Percentiles rank a stretch among this genome's conserved stretches.
Evolutionary conservation across 1,140 invertebrate species (phyloP).

Genomic region (Daktulosphaira vitifoliae): DNA sequence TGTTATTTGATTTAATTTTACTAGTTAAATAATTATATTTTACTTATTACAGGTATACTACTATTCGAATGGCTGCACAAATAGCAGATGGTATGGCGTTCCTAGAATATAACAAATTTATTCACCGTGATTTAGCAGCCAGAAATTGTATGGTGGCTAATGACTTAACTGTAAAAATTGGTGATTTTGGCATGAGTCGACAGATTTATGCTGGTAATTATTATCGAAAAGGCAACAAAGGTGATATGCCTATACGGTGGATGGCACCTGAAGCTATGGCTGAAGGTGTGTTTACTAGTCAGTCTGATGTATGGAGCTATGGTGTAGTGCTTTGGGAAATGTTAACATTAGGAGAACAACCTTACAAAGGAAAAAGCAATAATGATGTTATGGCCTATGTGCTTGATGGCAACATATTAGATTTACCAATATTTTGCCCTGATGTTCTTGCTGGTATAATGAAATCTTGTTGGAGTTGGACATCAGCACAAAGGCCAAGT

Average conservation of each 20-base stretch:
- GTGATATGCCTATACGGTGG: slow-evolving; percentile 69
- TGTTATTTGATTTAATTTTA: too few species aligned
- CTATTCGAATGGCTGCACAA: slow-evolving; percentile 76
- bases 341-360: slow-evolving; percentile 94
- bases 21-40: too few species aligned
- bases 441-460: slow-evolving; percentile 79
- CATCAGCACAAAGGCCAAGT: slow-evolving; percentile 64
- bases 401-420: slow-evolving; percentile 79
- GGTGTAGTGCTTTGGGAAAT: slow-evolving; percentile 97
- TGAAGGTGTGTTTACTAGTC: slow-evolving; percentile 85
- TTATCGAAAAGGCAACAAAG: slow-evolving; percentile 87
- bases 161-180: slow-evolving; percentile 88
- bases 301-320: slow-evolving; percentile 93
- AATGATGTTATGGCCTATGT: slow-evolving; percentile 76
- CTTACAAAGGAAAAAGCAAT: slow-evolving; percentile 77
- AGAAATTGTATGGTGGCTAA: slow-evolving; percentile 93
- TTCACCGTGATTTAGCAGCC: slow-evolving; percentile 95
- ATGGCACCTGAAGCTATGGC: slow-evolving; percentile 95
- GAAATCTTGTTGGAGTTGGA: slow-evolving; percentile 77
- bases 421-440: slow-evolving; percentile 76
- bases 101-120: slow-evolving; percentile 84
- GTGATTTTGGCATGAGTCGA: slow-evolving; percentile 90
- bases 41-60: neutral
- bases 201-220: slow-evolving; percentile 97
- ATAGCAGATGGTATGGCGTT: slow-evolving; percentile 99